Evolutionary conservation across 1,140 invertebrate genomes (phyloP).

Genomic region (Pentalonia nigronervosa): DNA sequence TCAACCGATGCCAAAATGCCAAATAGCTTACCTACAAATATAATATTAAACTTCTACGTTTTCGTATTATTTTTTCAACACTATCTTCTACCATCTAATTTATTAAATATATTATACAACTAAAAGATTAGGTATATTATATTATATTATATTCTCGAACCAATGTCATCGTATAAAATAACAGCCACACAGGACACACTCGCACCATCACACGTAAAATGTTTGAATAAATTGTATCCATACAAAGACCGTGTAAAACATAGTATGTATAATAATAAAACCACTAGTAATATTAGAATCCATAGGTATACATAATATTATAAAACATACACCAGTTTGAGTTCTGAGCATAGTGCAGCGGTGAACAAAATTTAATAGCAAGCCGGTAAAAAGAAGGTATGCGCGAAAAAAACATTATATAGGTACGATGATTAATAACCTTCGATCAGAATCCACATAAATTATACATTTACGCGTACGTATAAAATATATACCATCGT

Average conservation of each 20-base stretch:
- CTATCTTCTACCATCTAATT: background rate
- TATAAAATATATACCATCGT: background rate
- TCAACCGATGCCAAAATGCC: conserved; percentile 10
- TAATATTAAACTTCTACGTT: background rate
- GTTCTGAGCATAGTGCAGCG: background rate
- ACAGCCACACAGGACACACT: background rate
- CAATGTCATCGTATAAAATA: conserved; percentile 24
- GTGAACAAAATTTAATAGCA: background rate
- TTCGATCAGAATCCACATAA: conserved; percentile 25
- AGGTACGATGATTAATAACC: conserved; percentile 10
- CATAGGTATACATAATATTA: conserved; percentile 11
- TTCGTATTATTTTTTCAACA: background rate
- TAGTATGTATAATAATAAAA: background rate
- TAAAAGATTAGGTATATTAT: background rate
- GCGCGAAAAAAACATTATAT: background rate
- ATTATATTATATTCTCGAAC: background rate
- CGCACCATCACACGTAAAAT: background rate
- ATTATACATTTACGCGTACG: background rate
- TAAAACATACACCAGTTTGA: conserved; percentile 6
- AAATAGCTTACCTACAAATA: background rate
- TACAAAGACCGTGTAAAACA: background rate
- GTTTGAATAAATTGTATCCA: background rate
- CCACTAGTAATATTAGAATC: background rate
- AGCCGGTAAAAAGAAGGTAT: background rate
- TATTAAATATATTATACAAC: background rate